phyloP scores from a whole-genome alignment of 1,140 invertebrate genomes.

The Brachionus manjavacas region DNA sequence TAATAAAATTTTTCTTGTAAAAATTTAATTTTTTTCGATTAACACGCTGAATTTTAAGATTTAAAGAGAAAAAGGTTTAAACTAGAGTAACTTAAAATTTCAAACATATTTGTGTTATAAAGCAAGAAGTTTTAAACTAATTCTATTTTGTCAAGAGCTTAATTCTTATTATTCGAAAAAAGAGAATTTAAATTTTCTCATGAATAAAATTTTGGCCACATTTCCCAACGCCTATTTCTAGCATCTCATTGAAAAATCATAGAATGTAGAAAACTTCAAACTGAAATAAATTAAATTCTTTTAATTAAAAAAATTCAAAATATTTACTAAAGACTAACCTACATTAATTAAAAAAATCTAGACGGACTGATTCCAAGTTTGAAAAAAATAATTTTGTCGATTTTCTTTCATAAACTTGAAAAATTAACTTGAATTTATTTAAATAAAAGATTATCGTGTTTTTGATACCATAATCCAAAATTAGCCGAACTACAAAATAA shows the following conservation, averaged over 20 bases:
- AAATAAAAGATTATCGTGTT: not conserved
- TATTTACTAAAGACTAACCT: not conserved
- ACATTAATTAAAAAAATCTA: not conserved
- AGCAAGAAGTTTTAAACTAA: not conserved
- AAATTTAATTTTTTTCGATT: no score
- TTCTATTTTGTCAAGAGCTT: not conserved
- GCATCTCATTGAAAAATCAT: not conserved
- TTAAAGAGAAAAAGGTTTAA: no score
- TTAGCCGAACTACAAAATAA: not conserved
- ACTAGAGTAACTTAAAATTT: not conserved
- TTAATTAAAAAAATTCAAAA: not conserved
- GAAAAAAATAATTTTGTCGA: not conserved
- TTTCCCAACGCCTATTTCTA: not conserved
- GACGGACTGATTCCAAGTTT: not conserved
- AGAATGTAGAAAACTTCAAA: not conserved
- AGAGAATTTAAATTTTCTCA: not conserved
- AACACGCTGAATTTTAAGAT: no score
- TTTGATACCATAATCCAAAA: not conserved
- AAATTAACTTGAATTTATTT: not conserved
- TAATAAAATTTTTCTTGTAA: no score
- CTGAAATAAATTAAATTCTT: not conserved
- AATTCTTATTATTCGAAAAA: not conserved
- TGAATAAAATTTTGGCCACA: not conserved
- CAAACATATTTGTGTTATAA: not conserved
- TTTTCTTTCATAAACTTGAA: not conserved